A percentile compares a stretch with the other conserved stretches of the same genome.
phyloP scores from a whole-genome alignment of 2,797 vertebrate genomes.

The Cryptoprocta ferox region DNA sequence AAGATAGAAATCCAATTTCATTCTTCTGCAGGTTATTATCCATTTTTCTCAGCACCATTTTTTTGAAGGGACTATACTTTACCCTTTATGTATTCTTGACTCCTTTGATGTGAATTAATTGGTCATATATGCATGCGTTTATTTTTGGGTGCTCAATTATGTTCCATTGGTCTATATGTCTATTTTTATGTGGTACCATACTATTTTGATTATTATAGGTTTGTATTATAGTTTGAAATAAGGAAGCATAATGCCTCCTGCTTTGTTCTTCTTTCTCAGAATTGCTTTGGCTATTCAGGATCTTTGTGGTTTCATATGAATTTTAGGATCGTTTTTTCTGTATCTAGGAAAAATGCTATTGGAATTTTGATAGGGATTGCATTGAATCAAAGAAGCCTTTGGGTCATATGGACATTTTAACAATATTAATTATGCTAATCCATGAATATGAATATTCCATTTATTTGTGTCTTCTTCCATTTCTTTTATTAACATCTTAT shows the following conservation, averaged over 20 bases:
- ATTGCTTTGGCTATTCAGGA: neutral
- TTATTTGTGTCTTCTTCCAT: neutral
- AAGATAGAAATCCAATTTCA: neutral
- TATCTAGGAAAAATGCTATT: neutral
- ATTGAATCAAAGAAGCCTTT: neutral
- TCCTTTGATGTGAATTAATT: neutral
- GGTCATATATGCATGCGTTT: neutral
- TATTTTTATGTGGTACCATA: neutral
- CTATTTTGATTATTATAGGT: neutral
- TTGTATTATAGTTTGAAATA: constrained; percentile 2
- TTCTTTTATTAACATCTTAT: neutral
- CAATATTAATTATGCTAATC: neutral
- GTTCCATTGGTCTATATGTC: neutral
- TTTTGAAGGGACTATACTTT: neutral
- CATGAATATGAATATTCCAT: neutral
- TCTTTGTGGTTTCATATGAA: neutral
- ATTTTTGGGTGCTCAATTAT: neutral
- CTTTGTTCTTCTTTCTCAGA: neutral
- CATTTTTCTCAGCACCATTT: neutral
- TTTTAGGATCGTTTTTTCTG: neutral
- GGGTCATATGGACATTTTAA: neutral
- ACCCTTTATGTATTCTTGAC: neutral
- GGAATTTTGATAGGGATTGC: neutral
- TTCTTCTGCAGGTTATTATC: neutral
- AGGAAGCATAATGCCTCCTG: neutral